Conservation (phyloP, 2,797 vertebrate genomes). For the Danio jaintianensis region DNA sequence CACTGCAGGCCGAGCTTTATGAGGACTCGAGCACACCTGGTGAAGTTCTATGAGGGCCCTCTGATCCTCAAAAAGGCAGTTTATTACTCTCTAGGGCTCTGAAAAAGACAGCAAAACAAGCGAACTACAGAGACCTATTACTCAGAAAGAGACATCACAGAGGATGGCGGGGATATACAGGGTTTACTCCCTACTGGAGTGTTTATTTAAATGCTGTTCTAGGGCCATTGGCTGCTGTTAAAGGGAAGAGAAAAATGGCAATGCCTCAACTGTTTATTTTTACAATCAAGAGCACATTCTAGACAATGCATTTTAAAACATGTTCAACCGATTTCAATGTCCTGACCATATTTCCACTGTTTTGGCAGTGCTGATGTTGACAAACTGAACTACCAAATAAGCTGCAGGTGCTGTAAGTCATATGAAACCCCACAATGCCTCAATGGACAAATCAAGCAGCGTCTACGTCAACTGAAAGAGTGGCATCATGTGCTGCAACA, state of each 20-base stretch:
- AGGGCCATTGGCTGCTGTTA: slow-evolving; percentile 10
- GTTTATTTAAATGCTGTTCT: slow-evolving; percentile 38
- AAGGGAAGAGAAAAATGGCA: slow-evolving; percentile 15
- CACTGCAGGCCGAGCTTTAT: slow-evolving; percentile 70
- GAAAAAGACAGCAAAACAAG: slow-evolving; percentile 78
- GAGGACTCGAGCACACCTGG: slow-evolving; percentile 70
- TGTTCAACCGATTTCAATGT: not conserved
- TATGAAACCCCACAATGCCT: slow-evolving; percentile 1
- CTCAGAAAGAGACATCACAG: slow-evolving; percentile 76
- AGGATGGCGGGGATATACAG: slow-evolving; percentile 61
- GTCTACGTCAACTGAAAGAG: not conserved
- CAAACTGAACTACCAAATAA: slow-evolving; percentile 32
- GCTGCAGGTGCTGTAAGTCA: slow-evolving; percentile 18
- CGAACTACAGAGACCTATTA: slow-evolving; percentile 79
- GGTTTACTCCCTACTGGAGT: slow-evolving; percentile 58
- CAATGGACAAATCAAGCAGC: slow-evolving; percentile 2
- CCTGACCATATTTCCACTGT: slow-evolving; percentile 9
- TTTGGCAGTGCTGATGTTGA: slow-evolving; percentile 19
- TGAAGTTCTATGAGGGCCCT: slow-evolving; percentile 69
- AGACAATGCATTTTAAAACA: not conserved
- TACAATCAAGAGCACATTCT: slow-evolving; percentile 5
- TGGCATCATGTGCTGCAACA: not conserved
- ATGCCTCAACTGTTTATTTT: slow-evolving; percentile 1
- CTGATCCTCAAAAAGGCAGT: slow-evolving; percentile 71
- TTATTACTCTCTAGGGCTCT: slow-evolving; percentile 73